Evolutionary conservation across 2,113 vertebrate genomes (phyloP).

Genomic region (Daboia siamensis): DNA sequence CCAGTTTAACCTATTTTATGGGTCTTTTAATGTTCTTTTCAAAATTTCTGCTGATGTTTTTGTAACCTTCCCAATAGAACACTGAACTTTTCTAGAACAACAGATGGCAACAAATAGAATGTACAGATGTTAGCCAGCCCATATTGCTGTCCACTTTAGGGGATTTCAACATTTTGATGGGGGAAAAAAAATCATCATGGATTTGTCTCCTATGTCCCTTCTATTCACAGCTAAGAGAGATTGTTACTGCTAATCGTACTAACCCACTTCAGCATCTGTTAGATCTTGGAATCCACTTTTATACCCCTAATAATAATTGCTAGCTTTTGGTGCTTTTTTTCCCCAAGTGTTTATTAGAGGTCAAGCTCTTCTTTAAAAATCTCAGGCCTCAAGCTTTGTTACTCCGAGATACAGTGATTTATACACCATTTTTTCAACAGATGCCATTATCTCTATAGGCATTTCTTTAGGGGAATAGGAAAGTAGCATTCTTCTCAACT

Average conservation of each 20-base stretch:
- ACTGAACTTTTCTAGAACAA: not conserved
- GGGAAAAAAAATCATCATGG: not conserved
- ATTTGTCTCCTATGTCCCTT: not conserved
- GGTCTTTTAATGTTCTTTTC: not conserved
- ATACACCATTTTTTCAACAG: constrained; percentile 26
- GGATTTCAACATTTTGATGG: not conserved
- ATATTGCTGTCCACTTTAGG: not conserved
- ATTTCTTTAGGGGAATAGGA: constrained; percentile 24
- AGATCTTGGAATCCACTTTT: not conserved
- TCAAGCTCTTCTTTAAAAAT: not conserved
- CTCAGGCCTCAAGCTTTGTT: not conserved
- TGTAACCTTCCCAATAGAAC: not conserved
- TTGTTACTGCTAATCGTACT: not conserved
- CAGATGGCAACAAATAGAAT: not conserved
- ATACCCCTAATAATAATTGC: not conserved
- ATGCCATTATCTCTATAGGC: constrained; percentile 26
- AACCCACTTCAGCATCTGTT: not conserved
- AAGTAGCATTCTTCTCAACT: not conserved
- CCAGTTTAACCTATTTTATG: not conserved
- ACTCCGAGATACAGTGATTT: constrained; percentile 44
- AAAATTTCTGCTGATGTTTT: not conserved
- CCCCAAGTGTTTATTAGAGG: not conserved
- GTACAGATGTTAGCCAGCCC: not conserved
- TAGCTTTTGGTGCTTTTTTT: not conserved
- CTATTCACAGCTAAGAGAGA: not conserved